Evolutionary conservation across 2,888 invertebrate species (phyloP).

Genomic region (Drosophila melanosoma): DNA sequence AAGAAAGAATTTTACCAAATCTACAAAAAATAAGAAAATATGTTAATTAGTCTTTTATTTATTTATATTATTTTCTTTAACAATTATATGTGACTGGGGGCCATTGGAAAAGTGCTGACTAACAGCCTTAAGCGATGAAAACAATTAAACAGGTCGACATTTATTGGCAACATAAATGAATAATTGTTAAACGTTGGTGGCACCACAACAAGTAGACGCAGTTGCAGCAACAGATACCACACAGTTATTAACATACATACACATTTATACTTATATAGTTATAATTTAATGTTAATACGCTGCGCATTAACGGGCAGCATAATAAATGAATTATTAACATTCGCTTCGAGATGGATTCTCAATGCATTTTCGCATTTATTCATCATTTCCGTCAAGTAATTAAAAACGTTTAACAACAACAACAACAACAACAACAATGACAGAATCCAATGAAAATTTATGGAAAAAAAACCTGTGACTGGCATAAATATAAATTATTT

Average conservation of each 20-base stretch:
- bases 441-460: conserved; percentile 22
- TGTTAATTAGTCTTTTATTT: not conserved
- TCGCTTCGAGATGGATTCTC: conserved; percentile 27
- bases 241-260: conserved; percentile 7
- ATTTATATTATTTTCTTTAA: not conserved
- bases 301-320: conserved; percentile 55
- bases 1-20: not conserved
- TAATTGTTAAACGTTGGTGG: conserved; percentile 25
- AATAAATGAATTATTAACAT: conserved; percentile 63
- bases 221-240: conserved; percentile 12
- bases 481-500: conserved; percentile 53
- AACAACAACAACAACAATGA: not conserved
- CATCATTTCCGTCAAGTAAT: conserved; percentile 59
- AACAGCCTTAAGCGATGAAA: conserved; percentile 21
- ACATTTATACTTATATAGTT: conserved; percentile 5
- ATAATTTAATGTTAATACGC: conserved; percentile 60
- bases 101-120: not conserved
- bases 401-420: conserved; percentile 42
- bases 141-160: conserved; percentile 48
- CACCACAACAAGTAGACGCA: conserved; percentile 9
- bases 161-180: conserved; percentile 36
- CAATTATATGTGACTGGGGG: not conserved
- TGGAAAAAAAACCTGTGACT: conserved; percentile 22
- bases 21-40: not conserved
- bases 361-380: conserved; percentile 16